Conservation (phyloP, 2,797 vertebrate species). For the Eremophila alpestris region DNA sequence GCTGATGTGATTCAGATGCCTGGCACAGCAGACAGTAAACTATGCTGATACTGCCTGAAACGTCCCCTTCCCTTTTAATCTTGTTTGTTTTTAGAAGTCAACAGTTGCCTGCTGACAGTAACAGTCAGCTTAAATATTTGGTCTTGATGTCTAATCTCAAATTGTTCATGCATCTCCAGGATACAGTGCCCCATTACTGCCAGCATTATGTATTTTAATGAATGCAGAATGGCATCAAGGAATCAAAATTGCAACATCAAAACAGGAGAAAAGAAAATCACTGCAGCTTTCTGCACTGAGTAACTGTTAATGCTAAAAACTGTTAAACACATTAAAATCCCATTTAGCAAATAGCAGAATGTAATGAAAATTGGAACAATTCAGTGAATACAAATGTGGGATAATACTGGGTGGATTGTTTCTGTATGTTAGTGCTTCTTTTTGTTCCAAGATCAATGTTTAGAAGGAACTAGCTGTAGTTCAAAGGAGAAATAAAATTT, state of each 20-base stretch:
- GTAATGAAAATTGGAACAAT: constrained; percentile 75
- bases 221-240: constrained; percentile 53
- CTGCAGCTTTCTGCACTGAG: constrained; percentile 62
- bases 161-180: constrained; percentile 60
- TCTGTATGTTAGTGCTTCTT: constrained; percentile 59
- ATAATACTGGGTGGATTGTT: constrained; percentile 62
- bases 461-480: constrained; percentile 45
- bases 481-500: constrained; percentile 59
- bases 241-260: constrained; percentile 68
- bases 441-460: constrained; percentile 60
- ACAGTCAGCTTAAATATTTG: constrained; percentile 67
- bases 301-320: constrained; percentile 73
- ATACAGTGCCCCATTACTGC: constrained; percentile 59
- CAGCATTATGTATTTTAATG: constrained; percentile 71
- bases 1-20: constrained; percentile 30
- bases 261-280: constrained; percentile 28
- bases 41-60: constrained; percentile 55
- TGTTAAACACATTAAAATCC: constrained; percentile 79
- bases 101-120: constrained; percentile 51
- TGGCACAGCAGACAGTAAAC: constrained; percentile 30
- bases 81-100: constrained; percentile 66
- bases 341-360: constrained; percentile 77
- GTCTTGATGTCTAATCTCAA: constrained; percentile 47
- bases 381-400: constrained; percentile 73
- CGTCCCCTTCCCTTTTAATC: constrained; percentile 47